Percentiles rank a stretch among this genome's conserved stretches.
These are phyloP conservation scores for Azorinus chamasolen DNA, from an alignment of 2,888 invertebrate species.

Conservation along the genomic window DNA sequence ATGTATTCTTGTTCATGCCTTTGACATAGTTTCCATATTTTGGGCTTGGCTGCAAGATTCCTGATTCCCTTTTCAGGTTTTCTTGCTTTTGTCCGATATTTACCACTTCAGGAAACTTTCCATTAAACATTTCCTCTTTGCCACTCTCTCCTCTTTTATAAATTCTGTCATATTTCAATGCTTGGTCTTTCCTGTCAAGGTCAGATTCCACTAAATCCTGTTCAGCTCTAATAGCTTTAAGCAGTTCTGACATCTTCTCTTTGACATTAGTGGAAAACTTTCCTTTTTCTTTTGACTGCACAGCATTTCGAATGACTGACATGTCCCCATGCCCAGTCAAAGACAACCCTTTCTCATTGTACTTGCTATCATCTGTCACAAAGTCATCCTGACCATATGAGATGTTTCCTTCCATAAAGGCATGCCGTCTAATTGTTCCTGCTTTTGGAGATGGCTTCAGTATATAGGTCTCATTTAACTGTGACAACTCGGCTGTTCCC, in stretches of 20 bases:
- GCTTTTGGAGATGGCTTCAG: constrained; percentile 42
- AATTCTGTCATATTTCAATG: background rate
- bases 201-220: constrained; percentile 52
- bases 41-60: no score
- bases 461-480: constrained; percentile 23
- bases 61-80: no score
- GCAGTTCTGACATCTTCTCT: constrained; percentile 49
- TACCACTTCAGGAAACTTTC: no score
- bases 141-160: no score
- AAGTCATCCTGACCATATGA: no score
- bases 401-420: no score
- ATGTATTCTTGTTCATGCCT: no score
- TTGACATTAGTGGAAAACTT: constrained; percentile 51
- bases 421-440: background rate
- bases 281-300: constrained; percentile 15
- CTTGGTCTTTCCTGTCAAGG: constrained; percentile 32
- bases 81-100: no score
- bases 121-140: no score
- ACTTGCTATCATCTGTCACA: no score
- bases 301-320: constrained; percentile 34
- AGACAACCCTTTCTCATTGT: background rate
- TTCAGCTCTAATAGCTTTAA: constrained; percentile 53
- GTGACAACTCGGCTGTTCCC: constrained; percentile 60
- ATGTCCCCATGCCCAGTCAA: constrained; percentile 15
- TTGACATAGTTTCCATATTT: no score